Evolutionary conservation across 2,888 invertebrate genomes (phyloP), one percentile per base, ranked within the genome.

Genomic region (Quadroppia sp.): DNA sequence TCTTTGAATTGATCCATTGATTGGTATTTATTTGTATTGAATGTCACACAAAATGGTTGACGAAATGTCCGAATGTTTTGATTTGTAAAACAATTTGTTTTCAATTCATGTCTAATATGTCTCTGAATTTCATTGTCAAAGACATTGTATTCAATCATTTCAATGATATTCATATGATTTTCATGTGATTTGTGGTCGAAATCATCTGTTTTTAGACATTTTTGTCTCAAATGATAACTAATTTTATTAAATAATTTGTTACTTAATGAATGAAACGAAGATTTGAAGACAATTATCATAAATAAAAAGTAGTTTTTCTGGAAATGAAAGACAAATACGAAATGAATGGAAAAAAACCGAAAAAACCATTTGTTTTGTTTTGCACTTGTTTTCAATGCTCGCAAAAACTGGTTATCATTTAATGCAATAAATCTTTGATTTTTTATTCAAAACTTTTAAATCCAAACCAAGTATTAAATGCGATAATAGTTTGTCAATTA

Each of bases 21-120:
- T 32, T 61, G 32, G 3, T 53, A 2, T 53, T 61, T 30, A 32
- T n/a, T n/a, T 61, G 1, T 4, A 61, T n/a, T 32, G 9, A 61
- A 30, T 67, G 40, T 17, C 23, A 6, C 20, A 67, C 67, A 67
- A 40, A 67, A 61, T 61, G 32, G 61, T 61, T 32, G 32, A 61
- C 61, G 9, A 61, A 50, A 20, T 23, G 9, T 53, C 15, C 11
- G 15, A 45, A 9, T 45, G 17, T 45, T 17, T 9, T 45, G 45
- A 2, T 45, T 17, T 15, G 15, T 2, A 45, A 45, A 11, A 13
- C 15, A 17, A n/a, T n/a, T n/a, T n/a, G n/a, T n/a, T 45, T 17
- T 45, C 45, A 45, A 45, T 45, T 45, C 6, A 45, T 6, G 2
- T 15, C 15, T 45, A 2, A 45, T 45, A 13, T 45, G 45, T 11